Conservation (phyloP, 2,113 vertebrate species). For the Lasiurus borealis region DNA sequence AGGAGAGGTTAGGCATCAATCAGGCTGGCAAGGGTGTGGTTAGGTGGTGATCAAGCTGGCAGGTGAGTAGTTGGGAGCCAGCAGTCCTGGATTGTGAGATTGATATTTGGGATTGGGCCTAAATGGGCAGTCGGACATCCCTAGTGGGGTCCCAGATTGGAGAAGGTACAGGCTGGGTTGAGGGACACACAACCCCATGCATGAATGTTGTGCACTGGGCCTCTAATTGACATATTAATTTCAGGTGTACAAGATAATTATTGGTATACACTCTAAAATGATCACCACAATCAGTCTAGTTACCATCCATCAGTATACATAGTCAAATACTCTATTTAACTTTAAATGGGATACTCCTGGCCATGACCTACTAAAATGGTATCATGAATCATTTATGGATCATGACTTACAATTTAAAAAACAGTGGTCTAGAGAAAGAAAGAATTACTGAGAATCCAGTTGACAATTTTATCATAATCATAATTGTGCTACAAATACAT, state of each 20-base stretch:
- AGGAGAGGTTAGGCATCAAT: too few species aligned
- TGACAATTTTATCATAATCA: slow-evolving; percentile 22
- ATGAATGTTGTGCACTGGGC: too few species aligned
- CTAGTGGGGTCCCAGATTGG: too few species aligned
- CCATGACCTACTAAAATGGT: not conserved
- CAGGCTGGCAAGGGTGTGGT: too few species aligned
- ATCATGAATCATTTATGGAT: not conserved
- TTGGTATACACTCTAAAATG: not conserved
- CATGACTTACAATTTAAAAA: not conserved
- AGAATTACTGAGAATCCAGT: not conserved
- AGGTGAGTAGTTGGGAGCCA: too few species aligned
- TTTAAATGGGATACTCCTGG: not conserved
- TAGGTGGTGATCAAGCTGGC: too few species aligned
- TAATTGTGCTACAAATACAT: too few species aligned
- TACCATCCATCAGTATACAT: not conserved
- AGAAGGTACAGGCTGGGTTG: too few species aligned
- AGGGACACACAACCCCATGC: too few species aligned
- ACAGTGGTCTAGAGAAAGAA: not conserved
- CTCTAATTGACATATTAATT: not conserved
- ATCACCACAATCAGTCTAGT: not conserved
- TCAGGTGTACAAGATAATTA: not conserved
- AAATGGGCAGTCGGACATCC: too few species aligned
- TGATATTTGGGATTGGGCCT: too few species aligned
- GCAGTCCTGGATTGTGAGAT: too few species aligned
- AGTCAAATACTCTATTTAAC: not conserved